Conservation (phyloP, 2,888 invertebrate genomes). For the Harpalus rubripes region DNA sequence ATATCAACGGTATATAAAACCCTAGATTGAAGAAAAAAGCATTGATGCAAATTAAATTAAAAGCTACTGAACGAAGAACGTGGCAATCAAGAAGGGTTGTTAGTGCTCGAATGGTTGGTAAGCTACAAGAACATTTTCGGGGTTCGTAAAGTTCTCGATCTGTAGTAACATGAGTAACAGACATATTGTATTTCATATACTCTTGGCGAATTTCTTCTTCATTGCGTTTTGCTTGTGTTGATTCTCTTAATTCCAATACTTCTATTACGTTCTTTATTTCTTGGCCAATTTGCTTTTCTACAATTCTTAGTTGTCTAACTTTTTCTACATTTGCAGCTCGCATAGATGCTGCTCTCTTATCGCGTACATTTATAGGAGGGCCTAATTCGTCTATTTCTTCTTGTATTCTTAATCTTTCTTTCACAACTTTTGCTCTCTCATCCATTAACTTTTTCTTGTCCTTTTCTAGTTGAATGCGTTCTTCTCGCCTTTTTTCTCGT, state of each 20-base stretch:
- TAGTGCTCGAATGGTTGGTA: constrained; percentile 50
- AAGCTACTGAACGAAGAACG: constrained; percentile 68
- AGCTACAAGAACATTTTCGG: constrained; percentile 14
- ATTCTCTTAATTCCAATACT: not conserved
- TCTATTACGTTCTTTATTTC: not conserved
- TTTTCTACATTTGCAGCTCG: not conserved
- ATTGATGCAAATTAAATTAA: constrained; percentile 72
- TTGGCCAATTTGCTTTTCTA: not conserved
- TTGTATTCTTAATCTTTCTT: not conserved
- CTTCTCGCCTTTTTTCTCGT: not conserved
- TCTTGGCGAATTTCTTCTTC: not conserved
- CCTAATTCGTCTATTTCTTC: not conserved
- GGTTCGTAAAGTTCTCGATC: constrained; percentile 70
- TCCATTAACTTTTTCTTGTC: not conserved
- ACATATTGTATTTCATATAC: constrained; percentile 77
- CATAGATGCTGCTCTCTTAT: not conserved
- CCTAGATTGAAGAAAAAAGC: constrained; percentile 58
- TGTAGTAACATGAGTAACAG: constrained; percentile 80
- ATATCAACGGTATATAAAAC: constrained; percentile 54
- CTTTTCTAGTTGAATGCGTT: not conserved
- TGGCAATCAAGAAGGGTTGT: constrained; percentile 63
- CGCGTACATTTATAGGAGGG: not conserved
- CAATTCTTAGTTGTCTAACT: not conserved
- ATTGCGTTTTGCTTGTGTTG: not conserved
- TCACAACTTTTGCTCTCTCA: not conserved